Evolutionary conservation across 2,113 vertebrate species (phyloP).

Genomic region (Eupsittula cactorum): DNA sequence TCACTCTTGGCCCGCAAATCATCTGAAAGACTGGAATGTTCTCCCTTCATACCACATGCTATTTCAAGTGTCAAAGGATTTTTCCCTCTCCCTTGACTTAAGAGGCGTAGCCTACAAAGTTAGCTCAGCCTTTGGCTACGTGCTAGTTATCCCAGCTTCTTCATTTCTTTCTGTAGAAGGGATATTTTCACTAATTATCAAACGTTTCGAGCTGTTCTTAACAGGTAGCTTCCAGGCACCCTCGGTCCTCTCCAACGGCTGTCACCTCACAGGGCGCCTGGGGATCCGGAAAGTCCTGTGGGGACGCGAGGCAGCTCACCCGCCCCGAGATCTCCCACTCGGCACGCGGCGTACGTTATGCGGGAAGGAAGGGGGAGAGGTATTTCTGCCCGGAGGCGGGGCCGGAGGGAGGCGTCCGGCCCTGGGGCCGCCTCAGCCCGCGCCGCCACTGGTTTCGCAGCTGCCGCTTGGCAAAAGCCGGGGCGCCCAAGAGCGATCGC

Average conservation of each 20-base stretch:
- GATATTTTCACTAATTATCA: background rate
- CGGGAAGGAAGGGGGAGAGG: background rate
- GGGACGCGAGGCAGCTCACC: accelerated
- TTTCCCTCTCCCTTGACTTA: background rate
- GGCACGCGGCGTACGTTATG: background rate
- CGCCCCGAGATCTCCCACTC: background rate
- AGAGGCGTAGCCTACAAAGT: background rate
- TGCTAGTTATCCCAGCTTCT: background rate
- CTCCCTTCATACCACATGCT: background rate
- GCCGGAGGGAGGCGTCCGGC: background rate
- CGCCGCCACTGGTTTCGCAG: background rate
- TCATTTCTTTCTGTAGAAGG: background rate
- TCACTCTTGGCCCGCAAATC: background rate
- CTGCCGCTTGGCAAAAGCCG: background rate
- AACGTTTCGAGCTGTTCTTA: background rate
- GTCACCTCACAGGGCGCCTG: background rate
- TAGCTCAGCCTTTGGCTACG: background rate
- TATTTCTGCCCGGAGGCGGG: background rate
- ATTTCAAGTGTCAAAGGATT: background rate
- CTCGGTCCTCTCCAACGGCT: background rate
- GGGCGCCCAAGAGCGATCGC: background rate
- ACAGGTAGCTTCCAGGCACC: background rate
- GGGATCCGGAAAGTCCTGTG: background rate
- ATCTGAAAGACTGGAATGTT: background rate
- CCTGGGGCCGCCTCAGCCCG: background rate